These are phyloP conservation scores for Aleadryas rufinucha DNA, from an alignment of 2,113 vertebrate genomes.

Conservation along the genomic window DNA sequence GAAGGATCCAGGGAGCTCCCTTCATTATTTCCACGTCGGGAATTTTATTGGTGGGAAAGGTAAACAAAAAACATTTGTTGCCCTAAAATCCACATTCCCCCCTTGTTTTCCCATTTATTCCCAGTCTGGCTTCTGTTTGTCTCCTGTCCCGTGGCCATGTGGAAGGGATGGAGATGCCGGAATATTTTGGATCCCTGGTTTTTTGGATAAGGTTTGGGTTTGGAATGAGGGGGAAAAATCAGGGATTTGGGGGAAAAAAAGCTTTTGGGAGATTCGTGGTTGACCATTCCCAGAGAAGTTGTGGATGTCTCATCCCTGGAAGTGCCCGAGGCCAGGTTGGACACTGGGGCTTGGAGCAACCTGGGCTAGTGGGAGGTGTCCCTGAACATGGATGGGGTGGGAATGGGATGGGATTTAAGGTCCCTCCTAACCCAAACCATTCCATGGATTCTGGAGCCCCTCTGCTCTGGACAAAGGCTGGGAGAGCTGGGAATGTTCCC, in stretches of 20 bases:
- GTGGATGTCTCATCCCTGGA: not conserved
- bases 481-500: no score
- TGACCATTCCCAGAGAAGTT: not conserved
- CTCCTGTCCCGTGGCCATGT: fast-evolving
- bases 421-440: no score
- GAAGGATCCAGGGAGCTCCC: fast-evolving
- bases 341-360: no score
- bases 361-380: no score
- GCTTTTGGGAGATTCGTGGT: no score
- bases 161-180: not conserved
- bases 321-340: not conserved
- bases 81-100: not conserved
- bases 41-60: not conserved
- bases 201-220: not conserved
- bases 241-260: not conserved
- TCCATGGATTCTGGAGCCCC: no score
- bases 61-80: not conserved
- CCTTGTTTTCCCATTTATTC: not conserved
- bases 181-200: not conserved
- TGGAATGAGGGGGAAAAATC: not conserved
- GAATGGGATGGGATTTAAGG: no score
- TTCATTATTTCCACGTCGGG: not conserved
- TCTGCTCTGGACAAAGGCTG: no score
- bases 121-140: not conserved
- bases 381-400: no score